Evolutionary conservation across 2,888 invertebrate genomes (phyloP), one percentile per base, ranked within the genome.

Genomic region (Heliconius aoede): DNA sequence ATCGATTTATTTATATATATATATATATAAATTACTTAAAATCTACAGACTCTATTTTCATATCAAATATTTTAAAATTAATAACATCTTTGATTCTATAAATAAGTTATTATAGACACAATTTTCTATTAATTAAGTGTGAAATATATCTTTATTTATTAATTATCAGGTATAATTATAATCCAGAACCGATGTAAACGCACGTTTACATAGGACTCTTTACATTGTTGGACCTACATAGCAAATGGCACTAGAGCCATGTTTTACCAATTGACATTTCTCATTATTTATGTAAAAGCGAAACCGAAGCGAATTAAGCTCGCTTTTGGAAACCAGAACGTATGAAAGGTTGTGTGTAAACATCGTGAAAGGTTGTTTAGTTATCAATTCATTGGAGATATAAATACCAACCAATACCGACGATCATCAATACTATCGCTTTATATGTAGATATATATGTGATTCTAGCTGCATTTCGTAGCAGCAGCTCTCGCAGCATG

Each of bases 311-410:
- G 68, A 76, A 76, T 69, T 76, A 76, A 75, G 74, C 71, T 51
- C 76, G 65, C 40, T 78, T 76, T 76, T 73, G 78, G 71, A 73
- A 75, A 80, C 36, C 67, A 73, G 76, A 76, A 78, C 81, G 80
- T 82, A 81, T 83, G 82, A 82, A 82, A 80, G 82, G 81, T 80
- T 80, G 80, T 80, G 79, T 80, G 81, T 80, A 83, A 84, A 85
- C 88, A 89, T 93, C 94, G 93, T 94, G 93, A 94, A 91, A 94
- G 93, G 93, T 93, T 91, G 89, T 87, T 87, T 86, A 86, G 87
- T 87, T 89, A 93, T 92, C 92, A 89, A 88, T 86, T 89, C 90
- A 92, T 92, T 84, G 85, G 86, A 88, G 89, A 90, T 89, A 90
- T 92, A 92, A 93, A 93, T 92, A 91, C 90, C 91, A 90, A 46